A percentile compares a stretch with the other conserved stretches of the same genome.
Conservation (phyloP, 2,888 invertebrate species). For the Chloroclystis v-ata region DNA sequence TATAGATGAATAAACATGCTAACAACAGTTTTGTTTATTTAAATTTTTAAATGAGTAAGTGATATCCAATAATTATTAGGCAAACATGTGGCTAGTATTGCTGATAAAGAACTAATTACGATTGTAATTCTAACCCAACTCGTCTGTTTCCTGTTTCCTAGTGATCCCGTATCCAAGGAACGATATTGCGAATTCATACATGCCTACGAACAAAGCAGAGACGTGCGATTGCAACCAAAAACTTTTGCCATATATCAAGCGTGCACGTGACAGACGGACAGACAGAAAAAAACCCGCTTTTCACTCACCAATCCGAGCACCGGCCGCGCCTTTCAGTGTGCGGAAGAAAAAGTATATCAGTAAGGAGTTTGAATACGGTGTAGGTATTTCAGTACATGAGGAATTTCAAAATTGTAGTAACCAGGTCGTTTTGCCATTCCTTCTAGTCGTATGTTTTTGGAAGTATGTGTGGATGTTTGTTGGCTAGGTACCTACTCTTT, state of each 20-base stretch:
- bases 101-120: no score
- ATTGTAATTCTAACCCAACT: slow-evolving; percentile 55
- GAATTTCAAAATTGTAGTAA: no score
- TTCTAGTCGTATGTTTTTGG: no score
- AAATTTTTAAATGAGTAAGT: no score
- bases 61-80: no score
- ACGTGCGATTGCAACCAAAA: slow-evolving; percentile 44
- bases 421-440: no score
- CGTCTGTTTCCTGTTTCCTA: slow-evolving; percentile 57
- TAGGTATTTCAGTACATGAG: no score
- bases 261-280: slow-evolving; percentile 46
- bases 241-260: slow-evolving; percentile 54
- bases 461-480: no score
- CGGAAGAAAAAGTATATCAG: slow-evolving; percentile 49
- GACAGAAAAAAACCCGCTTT: slow-evolving; percentile 42
- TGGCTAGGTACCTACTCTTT: no score
- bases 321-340: slow-evolving; percentile 79
- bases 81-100: no score
- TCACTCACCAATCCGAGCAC: slow-evolving; percentile 82
- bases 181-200: slow-evolving; percentile 61
- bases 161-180: slow-evolving; percentile 59
- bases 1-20: no score
- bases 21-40: no score
- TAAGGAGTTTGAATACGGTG: slow-evolving; percentile 24
- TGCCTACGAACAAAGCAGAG: slow-evolving; percentile 52